phyloP scores from a whole-genome alignment of 1,140 invertebrate species.

The Lysiphlebus fabarum region DNA sequence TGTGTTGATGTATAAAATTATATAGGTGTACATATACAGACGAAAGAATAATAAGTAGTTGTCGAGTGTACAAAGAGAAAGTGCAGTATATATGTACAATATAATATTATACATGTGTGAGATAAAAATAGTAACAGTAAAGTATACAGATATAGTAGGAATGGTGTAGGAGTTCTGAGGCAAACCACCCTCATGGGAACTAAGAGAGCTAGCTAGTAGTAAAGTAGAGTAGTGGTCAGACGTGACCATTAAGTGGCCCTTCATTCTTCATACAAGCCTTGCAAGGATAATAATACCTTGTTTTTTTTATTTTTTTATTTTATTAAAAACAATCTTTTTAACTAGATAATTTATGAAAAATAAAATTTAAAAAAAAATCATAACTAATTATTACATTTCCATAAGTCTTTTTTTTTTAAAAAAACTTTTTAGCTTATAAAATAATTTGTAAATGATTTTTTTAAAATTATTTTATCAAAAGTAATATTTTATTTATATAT shows the following conservation, averaged over 20 bases:
- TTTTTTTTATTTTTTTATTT: too few relatives aligned
- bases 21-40: slow-evolving; percentile 33
- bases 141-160: neutral
- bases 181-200: slow-evolving; percentile 39
- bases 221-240: slow-evolving; percentile 45
- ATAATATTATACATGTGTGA: too few relatives aligned
- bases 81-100: neutral
- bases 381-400: too few relatives aligned
- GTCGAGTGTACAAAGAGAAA: slow-evolving; percentile 31
- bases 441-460: too few relatives aligned
- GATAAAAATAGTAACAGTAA: too few relatives aligned
- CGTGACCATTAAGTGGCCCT: slow-evolving; percentile 42
- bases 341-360: too few relatives aligned
- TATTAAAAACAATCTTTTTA: too few relatives aligned
- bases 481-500: too few relatives aligned
- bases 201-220: slow-evolving; percentile 34
- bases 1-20: slow-evolving; percentile 24
- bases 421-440: too few relatives aligned
- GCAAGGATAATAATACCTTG: slow-evolving; percentile 12
- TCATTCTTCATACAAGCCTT: slow-evolving; percentile 19
- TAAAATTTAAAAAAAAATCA: too few relatives aligned
- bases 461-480: too few relatives aligned
- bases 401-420: too few relatives aligned
- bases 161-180: slow-evolving; percentile 28
- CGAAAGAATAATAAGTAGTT: slow-evolving; percentile 48